These are phyloP conservation scores for Lysandra bellargus DNA, from an alignment of 2,888 invertebrate genomes.

Conservation along the genomic window DNA sequence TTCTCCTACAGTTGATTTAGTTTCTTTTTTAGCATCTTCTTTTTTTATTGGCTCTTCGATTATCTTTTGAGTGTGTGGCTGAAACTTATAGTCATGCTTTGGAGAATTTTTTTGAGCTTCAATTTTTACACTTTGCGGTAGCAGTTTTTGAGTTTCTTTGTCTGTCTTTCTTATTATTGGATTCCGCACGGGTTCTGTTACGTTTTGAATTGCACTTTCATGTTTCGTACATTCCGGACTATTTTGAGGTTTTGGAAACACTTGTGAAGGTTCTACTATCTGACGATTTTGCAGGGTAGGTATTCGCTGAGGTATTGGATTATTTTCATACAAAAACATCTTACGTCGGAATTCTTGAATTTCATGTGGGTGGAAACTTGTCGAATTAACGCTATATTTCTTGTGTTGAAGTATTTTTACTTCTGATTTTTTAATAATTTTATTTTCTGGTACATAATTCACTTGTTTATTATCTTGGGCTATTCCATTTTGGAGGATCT, in stretches of 20 bases:
- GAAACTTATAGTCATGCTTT: not conserved
- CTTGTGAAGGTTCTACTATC: not conserved
- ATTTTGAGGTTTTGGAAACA: not conserved
- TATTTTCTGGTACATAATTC: not conserved
- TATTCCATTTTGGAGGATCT: not conserved
- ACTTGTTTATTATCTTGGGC: not conserved
- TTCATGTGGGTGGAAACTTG: not conserved
- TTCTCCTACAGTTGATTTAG: not conserved
- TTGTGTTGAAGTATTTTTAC: not conserved
- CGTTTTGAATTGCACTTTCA: not conserved
- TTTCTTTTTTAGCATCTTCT: not conserved
- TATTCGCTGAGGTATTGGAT: not conserved
- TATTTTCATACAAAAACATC: not conserved
- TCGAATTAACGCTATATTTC: not conserved
- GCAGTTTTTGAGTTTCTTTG: not conserved
- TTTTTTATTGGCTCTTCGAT: not conserved
- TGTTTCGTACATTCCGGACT: not conserved
- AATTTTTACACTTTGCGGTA: not conserved
- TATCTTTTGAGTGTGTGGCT: not conserved
- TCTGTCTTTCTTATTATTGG: not conserved
- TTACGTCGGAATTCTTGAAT: not conserved
- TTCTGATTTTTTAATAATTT: not conserved
- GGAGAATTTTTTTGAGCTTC: not conserved
- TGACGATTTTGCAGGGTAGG: constrained; percentile 5
- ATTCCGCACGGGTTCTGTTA: not conserved